Evolutionary conservation across 2,113 vertebrate species (phyloP), one percentile per base, ranked within the genome.

Genomic region (Saimiri boliviensis): DNA sequence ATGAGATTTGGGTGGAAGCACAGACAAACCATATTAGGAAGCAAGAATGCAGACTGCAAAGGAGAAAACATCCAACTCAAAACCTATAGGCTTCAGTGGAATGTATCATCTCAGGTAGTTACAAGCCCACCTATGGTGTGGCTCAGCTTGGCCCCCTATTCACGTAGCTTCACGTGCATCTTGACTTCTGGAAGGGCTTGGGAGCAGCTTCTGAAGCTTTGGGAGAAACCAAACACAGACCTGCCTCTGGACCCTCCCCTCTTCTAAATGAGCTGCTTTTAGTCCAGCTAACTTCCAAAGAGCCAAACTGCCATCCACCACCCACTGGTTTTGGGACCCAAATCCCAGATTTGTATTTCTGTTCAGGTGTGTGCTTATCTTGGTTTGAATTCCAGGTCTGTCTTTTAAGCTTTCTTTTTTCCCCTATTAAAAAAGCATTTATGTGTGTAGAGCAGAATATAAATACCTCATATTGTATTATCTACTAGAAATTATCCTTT

Each of bases 221-320:
- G 16, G 30, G 8, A 80, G 13, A 70, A 11, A 27, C 17, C 23
- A 12, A 45, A 17, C 2, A 6, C 13, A 35, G 30, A 54, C 7
- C 35, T 21, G 14, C 6, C 9, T 7, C 21, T 54, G 21, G 16
- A 37, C 20, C 10, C 10, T 0, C 4, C 7, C 1, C 12, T 13
- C 3, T 11, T 60, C 30, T 23, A 66, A 7, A 25, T 0, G 27
- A 40, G 35, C 54, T 2, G 17, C 8, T 23, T 85, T 35, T 8
- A 60, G 52, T 76, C 23, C 56, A 86, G 30, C 4, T 47, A 60
- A 40, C 5, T 27, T 45, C 3, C 17, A 5, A 81, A 76, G 42
- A 74, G 7, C 8, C 23, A 52, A 21, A 21, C 10, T 56, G 19
- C 13, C 21, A 23, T 30, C 23, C 11, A 49, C 9, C 12, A 58